Base-by-base conservation (phyloP, 1,140 invertebrate species). In the Stratiolaelaps scimitus region DNA sequence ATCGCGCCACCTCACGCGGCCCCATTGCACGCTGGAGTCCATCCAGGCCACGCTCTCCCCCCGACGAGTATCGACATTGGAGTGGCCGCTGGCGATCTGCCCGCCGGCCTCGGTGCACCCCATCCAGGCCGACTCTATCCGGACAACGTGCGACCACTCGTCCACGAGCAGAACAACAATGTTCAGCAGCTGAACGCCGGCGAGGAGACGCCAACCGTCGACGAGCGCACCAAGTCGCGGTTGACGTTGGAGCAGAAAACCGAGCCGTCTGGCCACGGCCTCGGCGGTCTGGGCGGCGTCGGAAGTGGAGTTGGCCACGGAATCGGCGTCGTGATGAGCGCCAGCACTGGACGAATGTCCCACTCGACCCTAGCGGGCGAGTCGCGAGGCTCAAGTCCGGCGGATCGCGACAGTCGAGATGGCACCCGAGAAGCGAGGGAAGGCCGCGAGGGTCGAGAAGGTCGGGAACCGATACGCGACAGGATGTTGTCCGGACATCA, bases 321-420 rank as follows among this genome's bases (percentile, higher is more conserved):
- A 34, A 34, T 60, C 23, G 53, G 53, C 26, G 53, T 60, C 26
- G 53, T 60, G 23, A 60, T 60, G 53, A 60, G 53, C 53, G 53
- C 53, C 53, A 60, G 53, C 34, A 60, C 53, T 26, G 53, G 53
- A 15, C 53, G 53, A 60, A 60, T 60, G 53, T 29, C 53, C 53
- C 53, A 60, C 53, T 60, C 53, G 20, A 34, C 53, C 17, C 53
- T 60, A 15, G 53, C 26, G 26, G 53, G 53, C 26, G 53, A 60
- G 23, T 40, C 34, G 10, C 53, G 53, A 5, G 53, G 53, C 34
- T 60, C 53, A 26, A 60, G 53, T 10, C 53, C 53, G 15, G 53
- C 53, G 34, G 53, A 60, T 26, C 53, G 53, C 34, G 53, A 60
- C 26, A 60, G 26, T 23, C 53, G 53, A 34, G 10, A 40, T 10